Conservation (phyloP, 2,888 invertebrate species). For the Lobophora halterata region DNA sequence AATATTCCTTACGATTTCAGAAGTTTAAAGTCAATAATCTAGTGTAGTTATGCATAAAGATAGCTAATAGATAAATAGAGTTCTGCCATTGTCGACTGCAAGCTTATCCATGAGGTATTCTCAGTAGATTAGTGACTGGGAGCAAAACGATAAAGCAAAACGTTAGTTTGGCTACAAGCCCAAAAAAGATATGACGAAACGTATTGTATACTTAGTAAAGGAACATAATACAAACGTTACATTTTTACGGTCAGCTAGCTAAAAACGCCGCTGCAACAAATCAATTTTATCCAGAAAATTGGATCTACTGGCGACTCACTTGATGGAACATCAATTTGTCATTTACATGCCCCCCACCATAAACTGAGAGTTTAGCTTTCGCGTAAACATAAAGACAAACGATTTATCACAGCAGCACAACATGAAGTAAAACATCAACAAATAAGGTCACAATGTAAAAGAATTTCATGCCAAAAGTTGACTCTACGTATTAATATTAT, state of each 20-base stretch:
- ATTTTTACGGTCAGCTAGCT: constrained; percentile 30
- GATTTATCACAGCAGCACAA: constrained; percentile 56
- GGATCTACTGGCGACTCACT: constrained; percentile 36
- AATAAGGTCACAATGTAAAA: constrained; percentile 56
- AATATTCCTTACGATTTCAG: no score
- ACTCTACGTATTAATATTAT: constrained; percentile 35
- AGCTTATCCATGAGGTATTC: constrained; percentile 1
- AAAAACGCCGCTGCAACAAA: constrained; percentile 30
- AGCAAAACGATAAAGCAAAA: constrained; percentile 27
- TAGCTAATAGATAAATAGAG: no score
- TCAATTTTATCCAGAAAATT: constrained; percentile 34
- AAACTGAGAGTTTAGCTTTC: constrained; percentile 53
- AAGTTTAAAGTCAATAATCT: no score
- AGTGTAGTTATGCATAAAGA: no score
- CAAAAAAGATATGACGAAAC: constrained; percentile 27
- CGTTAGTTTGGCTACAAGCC: constrained; percentile 29
- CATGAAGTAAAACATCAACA: constrained; percentile 58
- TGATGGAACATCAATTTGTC: constrained; percentile 49
- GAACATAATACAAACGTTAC: constrained; percentile 29
- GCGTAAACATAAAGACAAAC: constrained; percentile 61
- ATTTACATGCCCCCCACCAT: constrained; percentile 43
- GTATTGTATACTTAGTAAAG: constrained; percentile 27
- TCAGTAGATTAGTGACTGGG: constrained; percentile 20
- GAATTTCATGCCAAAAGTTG: constrained; percentile 57
- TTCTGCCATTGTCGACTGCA: no score